These are phyloP conservation scores for Pogonomyrmex barbatus DNA, from an alignment of 1,140 invertebrate genomes.

Conservation along the genomic window DNA sequence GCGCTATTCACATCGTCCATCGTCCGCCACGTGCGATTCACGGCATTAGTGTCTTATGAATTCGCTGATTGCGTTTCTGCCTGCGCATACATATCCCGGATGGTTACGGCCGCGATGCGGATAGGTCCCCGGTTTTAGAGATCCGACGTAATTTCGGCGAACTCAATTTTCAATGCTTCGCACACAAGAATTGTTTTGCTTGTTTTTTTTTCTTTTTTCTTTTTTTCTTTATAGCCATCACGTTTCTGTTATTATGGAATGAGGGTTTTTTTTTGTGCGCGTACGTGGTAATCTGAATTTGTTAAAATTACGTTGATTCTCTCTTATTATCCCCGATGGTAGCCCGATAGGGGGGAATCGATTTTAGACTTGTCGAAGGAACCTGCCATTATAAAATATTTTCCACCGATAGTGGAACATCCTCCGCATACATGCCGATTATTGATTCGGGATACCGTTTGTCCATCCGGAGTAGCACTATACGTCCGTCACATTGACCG, in stretches of 20 bases:
- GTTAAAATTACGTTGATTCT: not conserved
- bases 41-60: conserved; percentile 68
- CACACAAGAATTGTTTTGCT: not conserved
- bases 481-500: conserved; percentile 72
- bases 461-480: conserved; percentile 58
- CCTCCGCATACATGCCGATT: conserved; percentile 62
- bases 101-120: not conserved
- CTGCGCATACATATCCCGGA: conserved; percentile 9
- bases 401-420: conserved; percentile 17
- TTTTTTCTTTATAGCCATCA: not conserved
- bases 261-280: not conserved
- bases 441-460: conserved; percentile 68
- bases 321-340: not conserved
- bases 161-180: not conserved
- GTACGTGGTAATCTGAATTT: not conserved
- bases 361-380: conserved; percentile 1
- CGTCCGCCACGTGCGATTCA: conserved; percentile 49
- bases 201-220: too few species aligned
- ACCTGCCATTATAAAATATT: conserved; percentile 37
- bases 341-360: not conserved
- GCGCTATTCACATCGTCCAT: conserved; percentile 59
- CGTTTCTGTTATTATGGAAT: not conserved
- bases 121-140: not conserved
- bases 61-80: conserved; percentile 70
- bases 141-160: not conserved